Evolutionary conservation across 2,113 vertebrate genomes (phyloP), one percentile per base, ranked within the genome.

Genomic region (Uria lomvia): DNA sequence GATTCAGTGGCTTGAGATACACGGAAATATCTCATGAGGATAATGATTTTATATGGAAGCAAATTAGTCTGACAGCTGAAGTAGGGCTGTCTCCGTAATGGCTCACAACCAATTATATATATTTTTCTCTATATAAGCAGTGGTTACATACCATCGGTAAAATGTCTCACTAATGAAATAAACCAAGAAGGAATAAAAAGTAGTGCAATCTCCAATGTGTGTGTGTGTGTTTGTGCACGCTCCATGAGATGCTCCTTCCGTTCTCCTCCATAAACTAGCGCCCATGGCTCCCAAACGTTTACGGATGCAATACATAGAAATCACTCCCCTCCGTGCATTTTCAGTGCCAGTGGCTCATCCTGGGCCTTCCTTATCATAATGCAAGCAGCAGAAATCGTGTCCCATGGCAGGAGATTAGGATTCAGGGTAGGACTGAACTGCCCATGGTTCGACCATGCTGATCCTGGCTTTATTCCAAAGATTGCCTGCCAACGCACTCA

Each of bases 41-140:
- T 75, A 75, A 95, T 88, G 82, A 92, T 93, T 93, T 88, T 67
- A 86, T 86, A 88, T 6, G 24, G 95, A 88, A 74, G 81, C 63
- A 95, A 96, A 94, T 96, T 93, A 94, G 32, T 67, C 94, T 93
- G 95, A 93, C 92, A 92, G 88, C 87, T 93, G 92, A 76, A 92
- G 93, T n/a, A 86, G 40, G 56, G 74, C 4, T 92, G 86, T 89
- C 36, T n/a, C 86, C 1, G 0, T 81, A 75, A 93, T 75, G 76
- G 79, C 91, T 95, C 72, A 71, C 90, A 65, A 91, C 34, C 88
- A 95, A 86, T 94, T 96, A 65, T n/a, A 47, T 88, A 2, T 78
- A 29, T 91, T 95, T 93, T 90, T 75, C 82, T 90, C 50, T 71
- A 8, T 56, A 19, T 74, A 92, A 94, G 65, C 59, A 92, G 68